A percentile compares a stretch with the other conserved stretches of the same genome.
phyloP scores from a whole-genome alignment of 2,888 invertebrate genomes.

The Coelinius sp. region DNA sequence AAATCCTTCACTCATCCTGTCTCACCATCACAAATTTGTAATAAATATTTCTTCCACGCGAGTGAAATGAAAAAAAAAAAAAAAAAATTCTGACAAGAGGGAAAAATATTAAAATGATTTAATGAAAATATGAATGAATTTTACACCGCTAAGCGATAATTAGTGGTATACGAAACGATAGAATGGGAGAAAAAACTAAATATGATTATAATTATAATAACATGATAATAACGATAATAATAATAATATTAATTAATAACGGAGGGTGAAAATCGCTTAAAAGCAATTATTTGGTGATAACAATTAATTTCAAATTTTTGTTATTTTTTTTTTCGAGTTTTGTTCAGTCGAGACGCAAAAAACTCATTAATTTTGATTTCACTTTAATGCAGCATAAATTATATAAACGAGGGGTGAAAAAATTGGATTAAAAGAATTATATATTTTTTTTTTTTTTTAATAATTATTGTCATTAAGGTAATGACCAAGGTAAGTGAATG shows the following conservation, averaged over 20 bases:
- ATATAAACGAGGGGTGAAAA: no score
- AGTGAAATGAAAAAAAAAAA: not conserved
- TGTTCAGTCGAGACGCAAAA: no score
- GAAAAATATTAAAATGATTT: conserved; percentile 24
- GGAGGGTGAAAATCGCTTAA: not conserved
- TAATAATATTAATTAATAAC: conserved; percentile 22
- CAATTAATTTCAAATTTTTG: no score
- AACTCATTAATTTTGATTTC: not conserved
- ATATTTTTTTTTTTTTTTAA: no score
- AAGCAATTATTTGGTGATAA: conserved; percentile 19
- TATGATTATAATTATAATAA: conserved; percentile 20
- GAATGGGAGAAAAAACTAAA: conserved; percentile 1
- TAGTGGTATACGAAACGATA: conserved; percentile 10
- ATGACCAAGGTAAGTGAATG: not conserved
- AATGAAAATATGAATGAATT: conserved; percentile 9
- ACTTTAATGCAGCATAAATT: not conserved
- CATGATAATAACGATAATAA: conserved; percentile 4
- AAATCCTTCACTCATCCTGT: conserved; percentile 6
- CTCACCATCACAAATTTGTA: not conserved
- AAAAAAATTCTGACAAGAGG: conserved; percentile 9
- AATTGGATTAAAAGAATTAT: no score
- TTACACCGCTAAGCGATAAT: conserved; percentile 11
- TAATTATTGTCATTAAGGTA: not conserved
- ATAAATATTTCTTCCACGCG: conserved; percentile 12
- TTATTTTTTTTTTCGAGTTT: not conserved